These are phyloP conservation scores for Chionis minor DNA, from an alignment of 2,113 vertebrate genomes.

Conservation along the genomic window DNA sequence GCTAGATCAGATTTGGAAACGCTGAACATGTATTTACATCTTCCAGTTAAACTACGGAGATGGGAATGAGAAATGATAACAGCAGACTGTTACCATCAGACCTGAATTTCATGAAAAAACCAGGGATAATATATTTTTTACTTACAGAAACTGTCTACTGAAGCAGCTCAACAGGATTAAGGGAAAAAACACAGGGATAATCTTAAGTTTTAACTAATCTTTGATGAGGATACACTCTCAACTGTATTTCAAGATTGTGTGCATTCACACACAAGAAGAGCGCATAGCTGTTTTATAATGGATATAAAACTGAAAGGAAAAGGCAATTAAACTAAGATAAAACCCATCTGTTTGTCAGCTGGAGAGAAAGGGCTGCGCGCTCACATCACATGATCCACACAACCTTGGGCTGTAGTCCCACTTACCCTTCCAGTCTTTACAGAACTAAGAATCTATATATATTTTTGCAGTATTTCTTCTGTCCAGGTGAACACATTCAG, in stretches of 20 bases:
- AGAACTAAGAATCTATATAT: neutral
- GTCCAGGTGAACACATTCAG: neutral
- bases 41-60: neutral
- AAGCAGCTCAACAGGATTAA: slow-evolving; percentile 41
- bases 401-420: neutral
- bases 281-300: neutral
- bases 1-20: neutral
- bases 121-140: neutral
- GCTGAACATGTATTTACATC: neutral
- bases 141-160: slow-evolving; percentile 4
- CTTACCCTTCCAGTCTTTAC: neutral
- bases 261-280: neutral
- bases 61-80: neutral
- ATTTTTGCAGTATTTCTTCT: neutral
- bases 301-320: slow-evolving; percentile 26
- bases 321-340: slow-evolving; percentile 21
- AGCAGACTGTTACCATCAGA: neutral
- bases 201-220: slow-evolving; percentile 28
- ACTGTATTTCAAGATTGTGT: neutral
- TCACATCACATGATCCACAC: neutral
- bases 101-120: slow-evolving; percentile 6
- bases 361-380: neutral
- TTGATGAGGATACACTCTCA: neutral
- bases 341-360: slow-evolving; percentile 34
- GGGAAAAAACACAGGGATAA: slow-evolving; percentile 13